Evolutionary conservation across 2,888 invertebrate genomes (phyloP).

Genomic region (Norana najaformis): DNA sequence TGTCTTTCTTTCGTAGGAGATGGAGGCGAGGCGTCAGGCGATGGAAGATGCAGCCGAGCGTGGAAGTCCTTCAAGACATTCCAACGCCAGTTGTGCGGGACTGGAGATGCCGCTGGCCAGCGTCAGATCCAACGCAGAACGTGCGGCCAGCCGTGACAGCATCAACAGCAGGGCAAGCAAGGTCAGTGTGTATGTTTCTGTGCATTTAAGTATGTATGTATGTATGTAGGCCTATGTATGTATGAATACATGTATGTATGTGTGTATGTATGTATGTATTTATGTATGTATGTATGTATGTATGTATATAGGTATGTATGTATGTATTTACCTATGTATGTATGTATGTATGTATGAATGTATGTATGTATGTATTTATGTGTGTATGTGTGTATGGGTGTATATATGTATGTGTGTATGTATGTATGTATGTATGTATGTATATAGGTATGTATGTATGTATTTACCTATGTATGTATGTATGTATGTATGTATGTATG

Average conservation of each 20-base stretch:
- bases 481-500: too few relatives aligned
- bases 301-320: too few relatives aligned
- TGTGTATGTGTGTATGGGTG: too few relatives aligned
- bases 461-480: too few relatives aligned
- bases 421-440: too few relatives aligned
- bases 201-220: background rate
- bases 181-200: background rate
- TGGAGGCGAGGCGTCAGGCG: constrained; percentile 26
- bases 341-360: too few relatives aligned
- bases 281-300: background rate
- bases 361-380: too few relatives aligned
- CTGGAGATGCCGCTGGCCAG: background rate
- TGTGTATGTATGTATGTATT: background rate
- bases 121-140: background rate
- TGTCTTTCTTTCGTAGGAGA: constrained; percentile 23
- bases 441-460: too few relatives aligned
- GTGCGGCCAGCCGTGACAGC: constrained; percentile 25
- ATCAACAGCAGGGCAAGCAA: constrained; percentile 24
- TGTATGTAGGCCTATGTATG: background rate
- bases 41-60: constrained; percentile 23
- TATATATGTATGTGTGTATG: too few relatives aligned
- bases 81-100: constrained; percentile 19
- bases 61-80: constrained; percentile 27
- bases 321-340: too few relatives aligned
- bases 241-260: background rate